These are phyloP conservation scores for Falco naumanni DNA, from an alignment of 2,797 vertebrate genomes.

Conservation along the genomic window DNA sequence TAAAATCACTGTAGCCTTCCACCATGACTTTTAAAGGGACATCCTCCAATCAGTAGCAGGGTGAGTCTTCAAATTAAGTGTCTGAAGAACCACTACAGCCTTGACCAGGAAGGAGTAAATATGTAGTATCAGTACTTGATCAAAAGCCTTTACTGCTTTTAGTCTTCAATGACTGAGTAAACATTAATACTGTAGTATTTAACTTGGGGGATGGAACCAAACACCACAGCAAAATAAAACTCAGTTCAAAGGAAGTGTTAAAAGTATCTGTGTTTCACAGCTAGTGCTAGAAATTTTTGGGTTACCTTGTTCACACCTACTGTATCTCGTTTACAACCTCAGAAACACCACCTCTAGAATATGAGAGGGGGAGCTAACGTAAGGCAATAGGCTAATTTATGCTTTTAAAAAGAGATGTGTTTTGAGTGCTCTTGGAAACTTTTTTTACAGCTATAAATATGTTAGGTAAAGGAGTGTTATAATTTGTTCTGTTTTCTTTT, in stretches of 20 bases:
- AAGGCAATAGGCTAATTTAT: neutral
- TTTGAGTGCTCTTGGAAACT: neutral
- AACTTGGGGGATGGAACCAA: neutral
- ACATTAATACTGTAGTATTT: neutral
- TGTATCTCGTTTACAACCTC: neutral
- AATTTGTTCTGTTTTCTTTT: neutral
- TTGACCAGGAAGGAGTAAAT: neutral
- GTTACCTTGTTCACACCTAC: neutral
- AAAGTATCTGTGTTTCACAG: neutral
- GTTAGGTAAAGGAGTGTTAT: neutral
- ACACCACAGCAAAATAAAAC: neutral
- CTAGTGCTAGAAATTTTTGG: rapidly evolving
- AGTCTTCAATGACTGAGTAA: neutral
- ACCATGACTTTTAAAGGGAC: neutral
- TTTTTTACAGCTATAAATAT: neutral
- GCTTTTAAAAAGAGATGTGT: neutral
- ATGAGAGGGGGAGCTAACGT: no score
- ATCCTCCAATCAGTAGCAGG: neutral
- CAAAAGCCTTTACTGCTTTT: neutral
- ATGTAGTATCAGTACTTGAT: neutral
- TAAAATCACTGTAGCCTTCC: rapidly evolving
- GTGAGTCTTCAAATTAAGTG: neutral
- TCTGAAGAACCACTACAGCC: neutral
- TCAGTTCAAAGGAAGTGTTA: rapidly evolving
- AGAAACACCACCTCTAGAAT: neutral